Base-by-base conservation (phyloP, 2,113 vertebrate species). In the Hemiscyllium ocellatum region DNA sequence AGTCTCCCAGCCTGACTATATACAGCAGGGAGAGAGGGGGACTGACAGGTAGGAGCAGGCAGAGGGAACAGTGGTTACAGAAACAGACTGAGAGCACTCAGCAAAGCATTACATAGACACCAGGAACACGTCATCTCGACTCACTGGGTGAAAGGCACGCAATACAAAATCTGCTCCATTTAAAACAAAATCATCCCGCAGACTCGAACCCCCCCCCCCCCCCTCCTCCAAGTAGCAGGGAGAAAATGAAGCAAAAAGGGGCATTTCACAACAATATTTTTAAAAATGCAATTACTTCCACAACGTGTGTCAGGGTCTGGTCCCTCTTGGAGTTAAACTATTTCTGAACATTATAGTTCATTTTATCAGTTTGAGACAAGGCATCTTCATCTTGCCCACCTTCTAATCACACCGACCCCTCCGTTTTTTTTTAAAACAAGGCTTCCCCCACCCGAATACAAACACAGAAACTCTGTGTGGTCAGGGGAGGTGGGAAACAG, bases 1-100 rank as follows among this genome's bases (percentile, higher is more conserved):
- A 97, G 98, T 89, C 26, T 61, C 50, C 2, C 50, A 42, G 37
- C 4, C 80, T 19, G n/a, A 17, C n/a, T 42, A 37, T 83, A 37
- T 20, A 8, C 50, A 56, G 15, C 47, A 26, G 86, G 20, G n/a
- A 24, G 26, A 90, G 87, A 90, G 26, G 15, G 24, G 15, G 50
- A 29, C 10, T 61, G 26, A 90, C 86, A 89, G 86, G 50, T 61
- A 89, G 52, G 26, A 52, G 26, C 24, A 90, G 29, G 52, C 12
- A 90, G 26, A 56, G 24, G 50, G 50, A 33, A 61, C 50, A 61
- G 87, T 15, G 50, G 56, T 52, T 90, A 52, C 87, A 24, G 52
- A 90, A 2, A 61, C 52, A 52, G 13, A 22, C 24, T 61, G 10
- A 33, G 87, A 12, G 56, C 12, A 52, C 87, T 33, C 2, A 90